phyloP scores from a whole-genome alignment of 2,797 vertebrate species.

The Menidia menidia region DNA sequence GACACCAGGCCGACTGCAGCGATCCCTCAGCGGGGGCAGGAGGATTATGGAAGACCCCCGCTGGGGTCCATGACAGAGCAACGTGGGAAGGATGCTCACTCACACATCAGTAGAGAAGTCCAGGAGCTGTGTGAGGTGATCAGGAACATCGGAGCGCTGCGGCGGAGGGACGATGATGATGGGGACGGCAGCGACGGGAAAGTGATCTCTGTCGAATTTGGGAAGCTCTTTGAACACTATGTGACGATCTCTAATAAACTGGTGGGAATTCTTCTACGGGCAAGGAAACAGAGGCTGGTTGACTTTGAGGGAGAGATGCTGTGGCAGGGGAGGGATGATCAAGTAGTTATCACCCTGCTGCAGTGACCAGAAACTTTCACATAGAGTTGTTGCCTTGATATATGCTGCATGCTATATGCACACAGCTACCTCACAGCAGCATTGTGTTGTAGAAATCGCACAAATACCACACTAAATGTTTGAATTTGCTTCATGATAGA shows the following conservation, averaged over 20 bases:
- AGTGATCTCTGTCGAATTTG: conserved; percentile 82
- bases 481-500: background rate
- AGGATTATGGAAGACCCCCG: conserved; percentile 86
- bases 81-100: conserved; percentile 88
- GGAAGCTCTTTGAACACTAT: conserved; percentile 88
- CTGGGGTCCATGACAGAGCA: conserved; percentile 89
- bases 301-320: conserved; percentile 93
- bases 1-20: conserved; percentile 42
- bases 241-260: conserved; percentile 92
- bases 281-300: conserved; percentile 88
- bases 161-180: conserved; percentile 48
- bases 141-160: conserved; percentile 76
- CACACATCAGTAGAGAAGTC: conserved; percentile 85
- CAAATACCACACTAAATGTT: background rate
- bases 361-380: conserved; percentile 56
- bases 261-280: conserved; percentile 89
- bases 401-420: conserved; percentile 1
- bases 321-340: conserved; percentile 92
- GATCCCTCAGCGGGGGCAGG: conserved; percentile 73
- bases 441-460: background rate
- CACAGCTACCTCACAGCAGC: background rate
- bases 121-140: conserved; percentile 87
- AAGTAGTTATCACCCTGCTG: conserved; percentile 85
- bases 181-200: background rate
- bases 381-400: conserved; percentile 17